Conservation (phyloP, 30 jellyfish, hydroid and myxozoan species). For the Turritopsis dohrnii region DNA sequence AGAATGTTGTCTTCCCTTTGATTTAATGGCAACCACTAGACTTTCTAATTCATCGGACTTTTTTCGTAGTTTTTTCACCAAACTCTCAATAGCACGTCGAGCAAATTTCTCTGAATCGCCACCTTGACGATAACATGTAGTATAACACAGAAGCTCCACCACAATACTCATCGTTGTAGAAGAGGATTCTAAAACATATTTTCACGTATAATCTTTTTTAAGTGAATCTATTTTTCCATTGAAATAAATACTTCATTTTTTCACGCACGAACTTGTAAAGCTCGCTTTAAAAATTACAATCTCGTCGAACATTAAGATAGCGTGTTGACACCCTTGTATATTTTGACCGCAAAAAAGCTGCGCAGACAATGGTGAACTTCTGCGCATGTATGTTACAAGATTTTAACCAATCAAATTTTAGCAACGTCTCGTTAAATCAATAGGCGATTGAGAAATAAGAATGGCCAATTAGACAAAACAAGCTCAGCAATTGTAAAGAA, state of each 20-base stretch:
- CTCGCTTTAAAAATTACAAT: constrained; percentile 14
- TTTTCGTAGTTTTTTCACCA: constrained; percentile 88
- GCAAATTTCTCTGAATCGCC: constrained; percentile 99
- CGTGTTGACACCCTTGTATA: constrained; percentile 82
- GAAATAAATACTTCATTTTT: constrained; percentile 17
- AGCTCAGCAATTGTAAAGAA: background rate
- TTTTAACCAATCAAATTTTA: constrained; percentile 59
- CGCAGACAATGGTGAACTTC: constrained; percentile 97
- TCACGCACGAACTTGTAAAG: constrained; percentile 22
- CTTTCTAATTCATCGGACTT: constrained; percentile 92
- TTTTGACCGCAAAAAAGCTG: constrained; percentile 63
- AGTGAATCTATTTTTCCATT: constrained; percentile 6
- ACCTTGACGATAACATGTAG: constrained; percentile 97
- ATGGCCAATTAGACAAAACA: constrained; percentile 56
- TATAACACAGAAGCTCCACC: constrained; percentile 91
- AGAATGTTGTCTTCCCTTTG: constrained; percentile 98
- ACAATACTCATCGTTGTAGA: constrained; percentile 96
- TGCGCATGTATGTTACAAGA: constrained; percentile 97
- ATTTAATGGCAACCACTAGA: constrained; percentile 78
- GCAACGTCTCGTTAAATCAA: constrained; percentile 57
- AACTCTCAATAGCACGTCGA: constrained; percentile 94
- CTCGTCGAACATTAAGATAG: constrained; percentile 8
- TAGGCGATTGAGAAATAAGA: constrained; percentile 56
- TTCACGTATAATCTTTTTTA: constrained; percentile 53
- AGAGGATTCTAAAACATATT: constrained; percentile 75